These are phyloP conservation scores for Siniperca scherzeri DNA, from an alignment of 2,797 vertebrate genomes.

Conservation along the genomic window DNA sequence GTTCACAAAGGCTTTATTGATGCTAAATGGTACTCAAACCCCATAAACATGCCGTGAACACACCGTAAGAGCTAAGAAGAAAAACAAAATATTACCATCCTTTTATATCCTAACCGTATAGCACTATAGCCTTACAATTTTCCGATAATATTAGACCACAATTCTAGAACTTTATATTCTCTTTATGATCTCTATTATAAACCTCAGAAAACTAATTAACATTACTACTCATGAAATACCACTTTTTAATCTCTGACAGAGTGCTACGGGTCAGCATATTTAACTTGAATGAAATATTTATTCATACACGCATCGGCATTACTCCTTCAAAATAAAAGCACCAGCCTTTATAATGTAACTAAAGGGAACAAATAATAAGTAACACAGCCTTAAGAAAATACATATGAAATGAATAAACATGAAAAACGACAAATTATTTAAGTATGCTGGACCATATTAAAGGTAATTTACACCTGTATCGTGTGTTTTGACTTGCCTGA, in stretches of 20 bases:
- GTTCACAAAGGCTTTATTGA: neutral
- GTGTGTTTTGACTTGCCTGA: constrained; percentile 3
- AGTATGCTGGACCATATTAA: constrained; percentile 3
- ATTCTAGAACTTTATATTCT: no score
- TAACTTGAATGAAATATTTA: neutral
- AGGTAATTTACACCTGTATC: constrained; percentile 24
- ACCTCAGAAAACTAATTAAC: no score
- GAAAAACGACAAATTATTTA: constrained; percentile 4
- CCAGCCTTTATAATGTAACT: neutral
- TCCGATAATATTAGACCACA: no score
- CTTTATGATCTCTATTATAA: no score
- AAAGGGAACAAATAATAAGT: neutral
- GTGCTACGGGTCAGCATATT: neutral
- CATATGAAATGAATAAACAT: neutral
- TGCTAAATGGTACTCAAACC: neutral
- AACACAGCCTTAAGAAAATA: constrained; percentile 10
- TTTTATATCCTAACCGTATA: no score
- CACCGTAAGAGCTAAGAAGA: no score
- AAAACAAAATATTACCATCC: no score
- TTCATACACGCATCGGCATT: neutral
- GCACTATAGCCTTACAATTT: no score
- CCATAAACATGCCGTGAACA: no score
- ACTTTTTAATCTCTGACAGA: no score
- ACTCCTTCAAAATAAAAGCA: constrained; percentile 6
- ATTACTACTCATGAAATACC: no score